phyloP scores from a whole-genome alignment of 2,888 invertebrate genomes.

The Pollenia amentaria region DNA sequence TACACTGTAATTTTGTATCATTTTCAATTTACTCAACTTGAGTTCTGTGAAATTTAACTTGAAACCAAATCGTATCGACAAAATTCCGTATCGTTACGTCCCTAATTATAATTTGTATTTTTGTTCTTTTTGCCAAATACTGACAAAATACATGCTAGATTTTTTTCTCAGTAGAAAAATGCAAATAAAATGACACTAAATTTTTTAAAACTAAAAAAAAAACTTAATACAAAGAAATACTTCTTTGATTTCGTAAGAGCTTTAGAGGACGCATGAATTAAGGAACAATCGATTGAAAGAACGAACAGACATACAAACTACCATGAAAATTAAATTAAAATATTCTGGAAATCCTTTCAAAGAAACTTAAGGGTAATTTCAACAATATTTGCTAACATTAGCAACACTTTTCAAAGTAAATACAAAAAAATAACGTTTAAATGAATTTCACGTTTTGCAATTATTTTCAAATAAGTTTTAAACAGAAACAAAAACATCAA shows the following conservation, averaged over 20 bases:
- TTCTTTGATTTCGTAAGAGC: neutral
- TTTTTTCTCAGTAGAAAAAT: too few species aligned
- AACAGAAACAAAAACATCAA: conserved; percentile 10
- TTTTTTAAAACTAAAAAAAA: neutral
- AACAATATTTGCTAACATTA: conserved; percentile 51
- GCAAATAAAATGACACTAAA: neutral
- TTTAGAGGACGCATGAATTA: neutral
- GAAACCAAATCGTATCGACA: too few species aligned
- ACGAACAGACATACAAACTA: neutral
- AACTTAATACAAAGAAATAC: neutral
- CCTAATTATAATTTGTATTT: too few species aligned
- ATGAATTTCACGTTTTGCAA: conserved; percentile 67
- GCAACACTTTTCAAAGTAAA: neutral
- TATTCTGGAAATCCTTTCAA: conserved; percentile 36
- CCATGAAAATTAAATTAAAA: conserved; percentile 63
- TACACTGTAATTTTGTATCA: too few species aligned
- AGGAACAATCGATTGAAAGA: conserved; percentile 5
- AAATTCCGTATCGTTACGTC: too few species aligned
- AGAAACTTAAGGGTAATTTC: conserved; percentile 54
- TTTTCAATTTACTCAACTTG: too few species aligned
- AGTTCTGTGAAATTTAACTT: too few species aligned
- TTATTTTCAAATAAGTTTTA: conserved; percentile 49
- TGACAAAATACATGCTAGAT: too few species aligned
- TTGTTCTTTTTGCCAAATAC: too few species aligned
- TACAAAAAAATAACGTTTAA: conserved; percentile 31